Evolutionary conservation across 2,113 vertebrate genomes (phyloP).

Genomic region (Crypturellus undulatus): DNA sequence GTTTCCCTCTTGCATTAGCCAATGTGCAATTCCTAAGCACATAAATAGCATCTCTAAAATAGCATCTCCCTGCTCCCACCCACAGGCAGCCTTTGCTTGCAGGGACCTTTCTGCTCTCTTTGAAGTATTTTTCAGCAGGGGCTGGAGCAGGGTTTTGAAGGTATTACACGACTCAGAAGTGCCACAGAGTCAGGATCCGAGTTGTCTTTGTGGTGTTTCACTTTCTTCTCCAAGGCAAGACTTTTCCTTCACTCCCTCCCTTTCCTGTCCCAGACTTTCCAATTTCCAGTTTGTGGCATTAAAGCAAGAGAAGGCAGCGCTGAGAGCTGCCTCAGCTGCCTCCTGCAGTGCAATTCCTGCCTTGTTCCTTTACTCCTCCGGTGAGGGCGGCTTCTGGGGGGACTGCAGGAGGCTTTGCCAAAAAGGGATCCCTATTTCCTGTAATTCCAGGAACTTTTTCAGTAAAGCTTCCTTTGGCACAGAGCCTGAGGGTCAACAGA

Average conservation of each 20-base stretch:
- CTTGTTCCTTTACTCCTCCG: neutral
- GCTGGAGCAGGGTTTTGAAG: neutral
- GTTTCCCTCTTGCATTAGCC: rapidly evolving
- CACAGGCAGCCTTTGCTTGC: neutral
- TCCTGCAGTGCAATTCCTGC: neutral
- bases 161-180: neutral
- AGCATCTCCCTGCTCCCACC: neutral
- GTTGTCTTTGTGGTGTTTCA: neutral
- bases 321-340: neutral
- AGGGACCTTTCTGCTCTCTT: neutral
- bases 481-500: neutral
- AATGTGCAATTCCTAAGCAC: neutral
- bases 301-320: neutral
- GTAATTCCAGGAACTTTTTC: neutral
- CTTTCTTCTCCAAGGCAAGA: neutral
- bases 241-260: neutral
- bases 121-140: neutral
- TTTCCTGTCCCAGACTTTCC: neutral
- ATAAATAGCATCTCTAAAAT: rapidly evolving
- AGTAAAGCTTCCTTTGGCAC: neutral
- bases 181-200: neutral
- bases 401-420: neutral
- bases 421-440: neutral
- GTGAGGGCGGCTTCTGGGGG: neutral
- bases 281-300: neutral